phyloP scores from a whole-genome alignment of 2,797 vertebrate genomes.

The Gadopsis bispinosus region DNA sequence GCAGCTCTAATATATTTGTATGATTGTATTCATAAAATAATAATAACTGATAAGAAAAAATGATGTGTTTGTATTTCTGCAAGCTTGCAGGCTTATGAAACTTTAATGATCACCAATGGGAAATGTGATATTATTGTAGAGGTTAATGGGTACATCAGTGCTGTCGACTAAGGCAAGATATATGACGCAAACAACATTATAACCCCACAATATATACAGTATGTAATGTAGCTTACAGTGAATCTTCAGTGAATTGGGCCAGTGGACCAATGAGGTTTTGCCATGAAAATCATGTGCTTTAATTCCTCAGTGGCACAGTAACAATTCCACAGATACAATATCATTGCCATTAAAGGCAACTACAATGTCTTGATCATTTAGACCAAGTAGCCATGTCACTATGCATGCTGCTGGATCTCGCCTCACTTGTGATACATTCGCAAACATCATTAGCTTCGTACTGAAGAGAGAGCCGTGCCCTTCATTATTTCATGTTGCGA shows the following conservation, averaged over 20 bases:
- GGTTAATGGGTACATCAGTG: constrained; percentile 14
- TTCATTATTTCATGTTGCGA: constrained; percentile 55
- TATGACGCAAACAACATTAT: constrained; percentile 6
- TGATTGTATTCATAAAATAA: constrained; percentile 18
- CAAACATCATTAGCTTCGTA: constrained; percentile 50
- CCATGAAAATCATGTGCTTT: neutral
- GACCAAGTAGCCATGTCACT: constrained; percentile 10
- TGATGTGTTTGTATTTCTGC: constrained; percentile 4
- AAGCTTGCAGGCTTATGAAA: constrained; percentile 31
- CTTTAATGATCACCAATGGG: constrained; percentile 43
- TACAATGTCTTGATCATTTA: constrained; percentile 18
- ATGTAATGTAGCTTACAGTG: constrained; percentile 3
- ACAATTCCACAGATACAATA: constrained; percentile 18
- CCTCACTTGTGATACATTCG: constrained; percentile 42
- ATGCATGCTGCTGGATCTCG: neutral
- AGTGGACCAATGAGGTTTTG: neutral
- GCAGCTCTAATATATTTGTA: neutral
- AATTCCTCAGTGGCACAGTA: neutral
- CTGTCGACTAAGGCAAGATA: constrained; percentile 8
- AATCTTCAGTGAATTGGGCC: constrained; percentile 6
- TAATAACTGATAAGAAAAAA: constrained; percentile 11
- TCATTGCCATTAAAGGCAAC: constrained; percentile 5
- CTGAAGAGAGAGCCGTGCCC: constrained; percentile 30
- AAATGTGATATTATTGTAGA: constrained; percentile 16
- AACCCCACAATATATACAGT: constrained; percentile 5